Conservation (phyloP, 1,140 invertebrate species). For the Aporrectodea caliginosa region DNA sequence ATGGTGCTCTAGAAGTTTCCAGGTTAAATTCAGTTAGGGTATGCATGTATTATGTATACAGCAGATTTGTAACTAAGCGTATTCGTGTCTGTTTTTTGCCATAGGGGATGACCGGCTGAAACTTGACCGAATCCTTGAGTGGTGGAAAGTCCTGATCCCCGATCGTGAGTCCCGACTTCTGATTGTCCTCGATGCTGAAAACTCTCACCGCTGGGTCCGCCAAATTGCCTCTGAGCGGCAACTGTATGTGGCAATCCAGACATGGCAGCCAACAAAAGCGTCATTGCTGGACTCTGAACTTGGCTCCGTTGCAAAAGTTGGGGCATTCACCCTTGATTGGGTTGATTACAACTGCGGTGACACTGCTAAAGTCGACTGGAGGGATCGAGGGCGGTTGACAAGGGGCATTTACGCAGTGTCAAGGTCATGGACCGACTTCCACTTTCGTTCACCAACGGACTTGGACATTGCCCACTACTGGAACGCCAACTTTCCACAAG, state of each 20-base stretch:
- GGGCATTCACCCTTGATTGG: constrained; percentile 48
- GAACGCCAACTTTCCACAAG: constrained; percentile 45
- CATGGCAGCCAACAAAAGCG: constrained; percentile 39
- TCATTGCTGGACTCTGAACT: constrained; percentile 38
- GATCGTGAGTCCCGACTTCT: constrained; percentile 45
- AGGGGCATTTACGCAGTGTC: constrained; percentile 44
- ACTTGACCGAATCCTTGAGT: constrained; percentile 44
- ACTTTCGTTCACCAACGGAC: constrained; percentile 47
- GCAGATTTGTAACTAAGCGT: too few relatives aligned
- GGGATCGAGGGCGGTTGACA: constrained; percentile 34
- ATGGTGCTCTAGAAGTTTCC: too few relatives aligned
- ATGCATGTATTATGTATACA: too few relatives aligned
- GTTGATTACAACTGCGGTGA: constrained; percentile 41
- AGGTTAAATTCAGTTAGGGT: too few relatives aligned
- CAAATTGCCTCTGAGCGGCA: constrained; percentile 33
- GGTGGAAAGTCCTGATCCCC: constrained; percentile 44
- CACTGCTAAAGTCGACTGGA: constrained; percentile 41
- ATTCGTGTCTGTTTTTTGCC: constrained; percentile 29
- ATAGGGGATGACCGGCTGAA: constrained; percentile 44
- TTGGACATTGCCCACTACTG: constrained; percentile 48
- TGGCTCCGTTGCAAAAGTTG: constrained; percentile 36
- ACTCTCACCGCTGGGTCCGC: constrained; percentile 46
- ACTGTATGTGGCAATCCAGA: constrained; percentile 47
- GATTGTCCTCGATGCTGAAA: constrained; percentile 46
- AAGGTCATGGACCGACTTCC: constrained; percentile 47